phyloP scores from a whole-genome alignment of 2,797 vertebrate species.

The Sphenodon punctatus region DNA sequence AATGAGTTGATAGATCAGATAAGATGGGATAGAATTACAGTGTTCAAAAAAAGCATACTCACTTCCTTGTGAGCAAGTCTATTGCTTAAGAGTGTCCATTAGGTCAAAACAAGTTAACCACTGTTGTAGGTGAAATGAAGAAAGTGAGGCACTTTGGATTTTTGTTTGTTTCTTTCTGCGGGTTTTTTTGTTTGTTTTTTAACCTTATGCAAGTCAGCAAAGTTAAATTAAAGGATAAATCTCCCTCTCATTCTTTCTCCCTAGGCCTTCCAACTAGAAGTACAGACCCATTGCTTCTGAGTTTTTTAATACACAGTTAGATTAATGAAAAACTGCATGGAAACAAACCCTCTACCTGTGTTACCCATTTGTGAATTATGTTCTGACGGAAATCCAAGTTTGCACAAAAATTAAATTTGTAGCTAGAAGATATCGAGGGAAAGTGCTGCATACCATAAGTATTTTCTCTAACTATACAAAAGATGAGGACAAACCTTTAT shows the following conservation, averaged over 20 bases:
- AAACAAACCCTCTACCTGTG: constrained; percentile 18
- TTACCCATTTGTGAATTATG: constrained; percentile 43
- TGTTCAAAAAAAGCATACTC: background rate
- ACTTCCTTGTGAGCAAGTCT: background rate
- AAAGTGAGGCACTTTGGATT: background rate
- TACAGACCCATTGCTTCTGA: background rate
- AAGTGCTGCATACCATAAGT: constrained; percentile 15
- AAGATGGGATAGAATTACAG: background rate
- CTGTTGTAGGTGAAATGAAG: background rate
- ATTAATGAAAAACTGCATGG: constrained; percentile 45
- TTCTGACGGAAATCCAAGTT: constrained; percentile 8
- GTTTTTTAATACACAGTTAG: constrained; percentile 27
- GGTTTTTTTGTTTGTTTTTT: background rate
- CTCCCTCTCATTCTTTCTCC: background rate
- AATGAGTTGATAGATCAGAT: background rate
- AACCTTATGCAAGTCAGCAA: background rate
- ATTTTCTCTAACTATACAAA: constrained; percentile 42
- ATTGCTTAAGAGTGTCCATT: background rate
- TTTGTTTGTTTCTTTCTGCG: background rate
- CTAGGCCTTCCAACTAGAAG: background rate
- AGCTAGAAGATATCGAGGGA: background rate
- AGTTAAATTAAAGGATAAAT: constrained; percentile 19
- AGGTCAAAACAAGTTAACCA: background rate
- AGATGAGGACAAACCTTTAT: background rate
- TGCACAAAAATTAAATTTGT: constrained; percentile 13